Percentiles rank a stretch among this genome's conserved stretches.
phyloP scores from a whole-genome alignment of 2,888 invertebrate genomes.

The Leucozona laternaria region DNA sequence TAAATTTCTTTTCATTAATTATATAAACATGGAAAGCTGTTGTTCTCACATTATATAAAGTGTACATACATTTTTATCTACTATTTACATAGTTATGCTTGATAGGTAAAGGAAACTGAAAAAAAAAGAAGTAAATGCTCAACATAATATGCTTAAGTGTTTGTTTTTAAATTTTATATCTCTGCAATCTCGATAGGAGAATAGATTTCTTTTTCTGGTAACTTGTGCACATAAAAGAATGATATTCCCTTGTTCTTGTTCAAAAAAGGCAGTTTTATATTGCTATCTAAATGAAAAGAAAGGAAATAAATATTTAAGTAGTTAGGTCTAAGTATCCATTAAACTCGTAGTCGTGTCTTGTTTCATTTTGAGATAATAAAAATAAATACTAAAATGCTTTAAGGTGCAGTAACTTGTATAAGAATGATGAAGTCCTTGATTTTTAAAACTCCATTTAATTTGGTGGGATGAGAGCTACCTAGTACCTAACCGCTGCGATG shows the following conservation, averaged over 20 bases:
- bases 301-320: conserved; percentile 18
- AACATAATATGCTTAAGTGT: neutral
- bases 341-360: neutral
- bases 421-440: too few relatives aligned
- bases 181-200: conserved; percentile 46
- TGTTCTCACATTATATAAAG: conserved; percentile 21
- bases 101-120: conserved; percentile 27
- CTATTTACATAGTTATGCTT: neutral
- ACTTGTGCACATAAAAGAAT: conserved; percentile 17
- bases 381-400: neutral
- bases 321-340: neutral
- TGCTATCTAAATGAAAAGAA: neutral
- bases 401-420: neutral
- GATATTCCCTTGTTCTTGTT: conserved; percentile 1
- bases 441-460: too few relatives aligned
- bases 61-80: neutral
- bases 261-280: neutral
- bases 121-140: conserved; percentile 48
- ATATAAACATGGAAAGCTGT: neutral
- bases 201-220: neutral
- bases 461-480: too few relatives aligned
- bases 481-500: too few relatives aligned
- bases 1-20: neutral
- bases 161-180: conserved; percentile 46
- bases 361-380: neutral